A percentile compares a stretch with the other conserved stretches of the same genome.
These are phyloP conservation scores for Drosophila bocki DNA, from an alignment of 1,140 invertebrate genomes.

Conservation along the genomic window DNA sequence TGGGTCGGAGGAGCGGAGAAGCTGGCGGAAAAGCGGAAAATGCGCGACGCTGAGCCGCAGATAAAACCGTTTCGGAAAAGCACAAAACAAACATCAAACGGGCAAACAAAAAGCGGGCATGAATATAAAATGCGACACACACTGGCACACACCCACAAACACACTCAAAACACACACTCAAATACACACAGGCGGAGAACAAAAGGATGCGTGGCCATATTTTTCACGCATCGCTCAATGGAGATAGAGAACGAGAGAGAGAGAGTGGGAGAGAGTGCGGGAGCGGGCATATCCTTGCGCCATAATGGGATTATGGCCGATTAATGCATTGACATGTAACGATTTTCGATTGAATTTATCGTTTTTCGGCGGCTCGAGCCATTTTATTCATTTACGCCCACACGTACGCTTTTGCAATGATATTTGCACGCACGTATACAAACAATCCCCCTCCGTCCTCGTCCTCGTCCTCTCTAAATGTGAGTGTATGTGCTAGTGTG, in stretches of 20 bases:
- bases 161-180: conserved; percentile 37
- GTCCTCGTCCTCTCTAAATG: neutral
- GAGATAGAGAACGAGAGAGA: conserved; percentile 8
- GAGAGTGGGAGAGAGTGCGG: conserved; percentile 13
- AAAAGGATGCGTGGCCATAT: conserved; percentile 81
- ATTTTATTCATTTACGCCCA: conserved; percentile 83
- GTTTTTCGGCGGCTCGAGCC: conserved; percentile 80
- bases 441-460: conserved; percentile 15
- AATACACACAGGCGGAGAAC: conserved; percentile 47
- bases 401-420: conserved; percentile 70
- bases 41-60: conserved; percentile 78
- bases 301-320: conserved; percentile 85
- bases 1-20: conserved; percentile 10
- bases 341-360: conserved; percentile 85
- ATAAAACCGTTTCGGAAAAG: conserved; percentile 79
- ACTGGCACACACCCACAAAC: too few species aligned
- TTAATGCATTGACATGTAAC: conserved; percentile 85
- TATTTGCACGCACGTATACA: conserved; percentile 70
- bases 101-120: conserved; percentile 80
- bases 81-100: conserved; percentile 82
- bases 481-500: conserved; percentile 27
- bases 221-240: conserved; percentile 69
- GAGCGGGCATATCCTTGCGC: conserved; percentile 75
- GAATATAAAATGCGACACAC: conserved; percentile 80
- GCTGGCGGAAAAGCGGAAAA: conserved; percentile 58